Conservation (phyloP, 2,113 vertebrate species). For the Myanophis thanlyinensis region DNA sequence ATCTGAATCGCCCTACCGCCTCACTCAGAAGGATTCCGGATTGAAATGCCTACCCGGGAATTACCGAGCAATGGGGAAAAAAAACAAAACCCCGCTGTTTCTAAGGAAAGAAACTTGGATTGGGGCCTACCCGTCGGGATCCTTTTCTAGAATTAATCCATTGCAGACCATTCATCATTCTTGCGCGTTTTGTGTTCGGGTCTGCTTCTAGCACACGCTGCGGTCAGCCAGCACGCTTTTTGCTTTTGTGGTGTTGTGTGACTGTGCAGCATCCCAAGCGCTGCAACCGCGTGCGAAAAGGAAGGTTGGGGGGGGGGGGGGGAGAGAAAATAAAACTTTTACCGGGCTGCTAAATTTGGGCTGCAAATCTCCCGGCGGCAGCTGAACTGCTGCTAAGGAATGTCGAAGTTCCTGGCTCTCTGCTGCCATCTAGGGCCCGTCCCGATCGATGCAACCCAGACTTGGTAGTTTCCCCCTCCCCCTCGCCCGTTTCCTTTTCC, state of each 20-base stretch:
- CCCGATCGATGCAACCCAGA: not conserved
- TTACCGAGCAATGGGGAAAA: not conserved
- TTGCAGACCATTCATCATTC: not conserved
- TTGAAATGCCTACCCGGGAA: not conserved
- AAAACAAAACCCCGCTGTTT: not conserved
- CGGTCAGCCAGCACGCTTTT: not conserved
- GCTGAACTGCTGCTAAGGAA: not conserved
- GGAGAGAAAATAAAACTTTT: too few relatives aligned
- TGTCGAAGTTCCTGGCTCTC: not conserved
- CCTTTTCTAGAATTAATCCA: not conserved
- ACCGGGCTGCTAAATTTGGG: not conserved
- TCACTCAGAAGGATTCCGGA: not conserved
- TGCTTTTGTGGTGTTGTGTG: not conserved
- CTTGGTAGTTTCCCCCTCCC: fast-evolving
- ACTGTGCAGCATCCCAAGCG: not conserved
- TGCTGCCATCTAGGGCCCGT: not conserved
- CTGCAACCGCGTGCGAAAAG: not conserved
- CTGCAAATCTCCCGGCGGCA: not conserved
- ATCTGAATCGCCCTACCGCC: not conserved
- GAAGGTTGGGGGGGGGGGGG: not conserved
- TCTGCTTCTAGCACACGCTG: not conserved
- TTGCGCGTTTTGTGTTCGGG: not conserved
- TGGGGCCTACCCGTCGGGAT: not conserved
- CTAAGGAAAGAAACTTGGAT: not conserved
- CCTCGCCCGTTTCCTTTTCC: not conserved